Percentiles rank a stretch among this genome's conserved stretches.
Conservation (phyloP, 2,888 invertebrate genomes). For the Drosophila testacea region DNA sequence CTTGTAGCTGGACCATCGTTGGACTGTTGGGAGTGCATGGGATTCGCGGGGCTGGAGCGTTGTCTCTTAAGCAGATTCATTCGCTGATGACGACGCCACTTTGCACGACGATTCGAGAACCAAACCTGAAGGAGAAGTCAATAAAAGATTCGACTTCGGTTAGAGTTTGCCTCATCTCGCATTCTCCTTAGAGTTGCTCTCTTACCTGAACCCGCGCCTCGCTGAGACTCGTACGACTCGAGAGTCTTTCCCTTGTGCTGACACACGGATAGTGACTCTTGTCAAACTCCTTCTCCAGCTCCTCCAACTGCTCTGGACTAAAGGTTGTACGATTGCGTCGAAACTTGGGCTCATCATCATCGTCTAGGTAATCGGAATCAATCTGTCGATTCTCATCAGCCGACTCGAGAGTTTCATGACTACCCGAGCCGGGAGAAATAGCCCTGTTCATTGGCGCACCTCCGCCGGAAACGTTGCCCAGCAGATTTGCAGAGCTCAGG, state of each 20-base stretch:
- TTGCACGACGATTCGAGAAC: conserved; percentile 99
- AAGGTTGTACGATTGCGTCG: conserved; percentile 97
- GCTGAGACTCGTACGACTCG: conserved; percentile 95
- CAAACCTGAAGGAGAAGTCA: conserved; percentile 89
- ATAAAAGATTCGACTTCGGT: conserved; percentile 1
- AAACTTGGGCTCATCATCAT: conserved; percentile 95
- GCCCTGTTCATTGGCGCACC: conserved; percentile 66
- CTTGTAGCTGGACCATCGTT: conserved; percentile 70
- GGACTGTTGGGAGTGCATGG: conserved; percentile 78
- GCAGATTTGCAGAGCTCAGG: conserved; percentile 63
- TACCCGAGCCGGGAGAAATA: conserved; percentile 86
- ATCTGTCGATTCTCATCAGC: conserved; percentile 84
- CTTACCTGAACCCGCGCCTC: conserved; percentile 98
- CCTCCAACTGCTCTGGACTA: conserved; percentile 96
- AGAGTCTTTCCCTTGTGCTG: conserved; percentile 95
- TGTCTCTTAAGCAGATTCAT: conserved; percentile 95
- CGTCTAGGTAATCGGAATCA: conserved; percentile 91
- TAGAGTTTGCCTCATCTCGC: conserved; percentile 7
- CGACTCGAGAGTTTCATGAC: conserved; percentile 84
- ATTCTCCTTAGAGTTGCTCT: too few relatives aligned
- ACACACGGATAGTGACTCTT: conserved; percentile 98
- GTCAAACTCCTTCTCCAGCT: conserved; percentile 97
- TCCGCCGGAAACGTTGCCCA: conserved; percentile 37
- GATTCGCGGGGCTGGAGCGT: conserved; percentile 85
- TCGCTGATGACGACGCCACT: conserved; percentile 98